Evolutionary conservation across 2,113 vertebrate genomes (phyloP).

Genomic region (Diglossa brunneiventris): DNA sequence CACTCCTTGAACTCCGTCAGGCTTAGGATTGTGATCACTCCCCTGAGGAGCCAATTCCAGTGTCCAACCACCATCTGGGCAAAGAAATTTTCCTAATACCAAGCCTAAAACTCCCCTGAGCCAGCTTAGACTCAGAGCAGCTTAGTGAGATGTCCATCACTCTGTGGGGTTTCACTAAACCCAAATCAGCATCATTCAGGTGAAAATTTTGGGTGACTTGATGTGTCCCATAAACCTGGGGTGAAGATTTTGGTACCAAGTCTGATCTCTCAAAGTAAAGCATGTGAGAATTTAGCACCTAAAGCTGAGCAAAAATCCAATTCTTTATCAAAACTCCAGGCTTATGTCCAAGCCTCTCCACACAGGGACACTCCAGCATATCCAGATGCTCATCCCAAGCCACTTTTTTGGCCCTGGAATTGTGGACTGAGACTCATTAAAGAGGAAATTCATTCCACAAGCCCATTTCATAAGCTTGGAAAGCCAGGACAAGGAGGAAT

Average conservation of each 20-base stretch:
- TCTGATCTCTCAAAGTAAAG: not conserved
- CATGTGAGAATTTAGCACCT: accelerated
- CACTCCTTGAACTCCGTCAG: not conserved
- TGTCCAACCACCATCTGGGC: no score
- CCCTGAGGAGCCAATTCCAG: not conserved
- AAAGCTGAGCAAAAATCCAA: accelerated
- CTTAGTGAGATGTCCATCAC: not conserved
- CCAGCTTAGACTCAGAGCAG: not conserved
- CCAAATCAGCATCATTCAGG: accelerated
- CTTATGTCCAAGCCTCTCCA: not conserved
- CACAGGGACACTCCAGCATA: not conserved
- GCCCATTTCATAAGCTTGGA: not conserved
- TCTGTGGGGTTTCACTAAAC: not conserved
- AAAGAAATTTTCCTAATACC: not conserved
- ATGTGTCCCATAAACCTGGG: not conserved
- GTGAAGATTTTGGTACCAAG: not conserved
- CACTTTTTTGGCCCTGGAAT: not conserved
- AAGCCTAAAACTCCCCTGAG: not conserved
- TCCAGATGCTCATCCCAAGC: not conserved
- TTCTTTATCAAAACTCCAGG: not conserved
- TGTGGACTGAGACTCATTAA: not conserved
- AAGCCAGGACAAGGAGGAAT: not conserved
- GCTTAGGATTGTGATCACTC: accelerated
- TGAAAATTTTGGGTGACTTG: not conserved
- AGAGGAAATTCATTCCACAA: not conserved